Evolutionary conservation across 2,113 vertebrate species (phyloP), one percentile per base, ranked within the genome.

Genomic region (Dunckerocampus dactyliophorus): DNA sequence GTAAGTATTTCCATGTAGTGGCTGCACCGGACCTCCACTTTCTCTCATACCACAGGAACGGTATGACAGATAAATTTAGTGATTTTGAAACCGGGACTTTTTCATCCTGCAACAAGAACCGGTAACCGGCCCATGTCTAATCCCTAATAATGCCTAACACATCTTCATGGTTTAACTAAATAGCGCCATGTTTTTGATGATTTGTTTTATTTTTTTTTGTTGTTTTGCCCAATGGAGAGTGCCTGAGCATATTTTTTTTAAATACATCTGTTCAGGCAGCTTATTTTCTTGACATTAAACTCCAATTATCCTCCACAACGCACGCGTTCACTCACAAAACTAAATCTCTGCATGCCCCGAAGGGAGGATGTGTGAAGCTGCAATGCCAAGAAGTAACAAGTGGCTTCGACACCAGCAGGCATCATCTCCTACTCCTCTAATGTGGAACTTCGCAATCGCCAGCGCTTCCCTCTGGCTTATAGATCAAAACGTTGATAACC

Each of bases 331-430:
- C 52, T 12, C 57, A 55, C 21, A 21, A 15, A 5, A 28, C 24
- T 28, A 28, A 28, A 56, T 69, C 45, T 19, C 37, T 14, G 34
- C 53, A 39, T 1, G 37, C 67, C 67, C 57, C 62, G 47, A 57
- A 62, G 43, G 22, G 39, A 62, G 24, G 34, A n/a, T 53, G 48
- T 43, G 46, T 20, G 45, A 56, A 47, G 47, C 49, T 50, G 17
- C 47, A 42, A 16, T 61, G 60, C n/a, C 42, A 66, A 57, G 57
- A 55, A 28, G 55, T 21, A 64, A 58, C 48, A 66, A 61, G 51
- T 10, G 21, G 31, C 28, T 37, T 6, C 31, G n/a, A 42, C 24
- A 14, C 19, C 34, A 48, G 1, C 47, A 57, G 43, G 3, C 39
- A 20, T 54, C 16, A 54, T 74, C 2, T 15, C 53, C 71, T 45